Conservation (phyloP, 2,888 invertebrate genomes). For the Chrysotoxum bicinctum region DNA sequence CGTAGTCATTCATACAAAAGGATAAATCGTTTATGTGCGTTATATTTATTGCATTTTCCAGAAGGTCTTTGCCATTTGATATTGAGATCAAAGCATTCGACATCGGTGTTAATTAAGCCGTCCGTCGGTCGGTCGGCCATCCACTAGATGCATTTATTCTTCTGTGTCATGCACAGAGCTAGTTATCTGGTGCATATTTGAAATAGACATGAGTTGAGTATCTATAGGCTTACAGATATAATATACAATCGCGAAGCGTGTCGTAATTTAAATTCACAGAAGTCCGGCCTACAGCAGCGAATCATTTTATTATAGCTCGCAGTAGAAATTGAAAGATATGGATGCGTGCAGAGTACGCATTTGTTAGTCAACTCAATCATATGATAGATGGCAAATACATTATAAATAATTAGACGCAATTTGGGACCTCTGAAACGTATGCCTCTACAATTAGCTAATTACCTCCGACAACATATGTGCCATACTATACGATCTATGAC, state of each 20-base stretch:
- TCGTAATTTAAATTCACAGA: slow-evolving; percentile 44
- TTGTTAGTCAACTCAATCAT: slow-evolving; percentile 60
- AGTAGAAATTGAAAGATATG: slow-evolving; percentile 63
- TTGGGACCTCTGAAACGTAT: slow-evolving; percentile 54
- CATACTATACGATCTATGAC: not conserved
- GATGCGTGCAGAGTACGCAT: slow-evolving; percentile 56
- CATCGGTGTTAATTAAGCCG: slow-evolving; percentile 70
- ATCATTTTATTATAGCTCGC: slow-evolving; percentile 59
- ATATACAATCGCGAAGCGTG: slow-evolving; percentile 32
- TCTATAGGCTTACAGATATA: not conserved
- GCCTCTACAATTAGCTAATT: slow-evolving; percentile 68
- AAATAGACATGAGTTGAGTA: slow-evolving; percentile 8
- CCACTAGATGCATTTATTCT: slow-evolving; percentile 24
- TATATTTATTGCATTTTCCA: slow-evolving; percentile 62
- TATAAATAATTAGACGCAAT: slow-evolving; percentile 67
- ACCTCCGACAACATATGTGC: slow-evolving; percentile 47
- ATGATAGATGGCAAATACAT: slow-evolving; percentile 68
- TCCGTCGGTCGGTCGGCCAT: slow-evolving; percentile 52
- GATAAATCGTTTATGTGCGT: slow-evolving; percentile 42
- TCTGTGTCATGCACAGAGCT: slow-evolving; percentile 12
- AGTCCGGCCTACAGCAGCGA: slow-evolving; percentile 37
- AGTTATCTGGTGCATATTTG: slow-evolving; percentile 14
- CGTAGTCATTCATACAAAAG: slow-evolving; percentile 17
- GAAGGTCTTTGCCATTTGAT: slow-evolving; percentile 68
- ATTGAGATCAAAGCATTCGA: slow-evolving; percentile 70